A percentile compares a stretch with the other conserved stretches of the same genome.
Conservation (phyloP, 37 sponge, comb jelly and placozoan species). For the Spongia lamella region DNA sequence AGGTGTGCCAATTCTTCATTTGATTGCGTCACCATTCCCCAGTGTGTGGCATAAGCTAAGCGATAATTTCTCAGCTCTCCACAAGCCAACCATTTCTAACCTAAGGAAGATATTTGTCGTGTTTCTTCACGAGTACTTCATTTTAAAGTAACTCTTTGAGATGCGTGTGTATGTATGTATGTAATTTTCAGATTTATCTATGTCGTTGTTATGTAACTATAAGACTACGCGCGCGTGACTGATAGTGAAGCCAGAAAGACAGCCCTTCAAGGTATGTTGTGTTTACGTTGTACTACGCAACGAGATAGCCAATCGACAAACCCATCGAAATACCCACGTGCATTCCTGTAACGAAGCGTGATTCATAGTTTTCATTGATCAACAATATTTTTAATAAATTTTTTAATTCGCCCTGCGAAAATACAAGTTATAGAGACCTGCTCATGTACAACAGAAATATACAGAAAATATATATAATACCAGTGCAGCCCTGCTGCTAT, state of each 20-base stretch:
- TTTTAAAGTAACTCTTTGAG: slow-evolving; percentile 35
- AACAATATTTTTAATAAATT: too few relatives aligned
- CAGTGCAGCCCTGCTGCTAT: too few relatives aligned
- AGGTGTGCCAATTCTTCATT: slow-evolving; percentile 89
- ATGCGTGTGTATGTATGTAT: slow-evolving; percentile 6
- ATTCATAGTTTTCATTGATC: too few relatives aligned
- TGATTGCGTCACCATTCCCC: slow-evolving; percentile 87
- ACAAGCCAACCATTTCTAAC: slow-evolving; percentile 69
- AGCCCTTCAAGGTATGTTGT: too few relatives aligned
- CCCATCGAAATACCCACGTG: too few relatives aligned
- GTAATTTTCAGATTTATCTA: background rate
- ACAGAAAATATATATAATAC: too few relatives aligned
- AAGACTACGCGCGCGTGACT: background rate
- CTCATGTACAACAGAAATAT: too few relatives aligned
- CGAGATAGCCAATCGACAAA: too few relatives aligned
- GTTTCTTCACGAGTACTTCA: slow-evolving; percentile 85
- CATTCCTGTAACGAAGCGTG: too few relatives aligned
- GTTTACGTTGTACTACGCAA: too few relatives aligned
- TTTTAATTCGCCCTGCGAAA: too few relatives aligned
- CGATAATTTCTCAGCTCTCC: slow-evolving; percentile 71
- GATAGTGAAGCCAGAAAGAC: background rate
- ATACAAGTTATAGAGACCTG: too few relatives aligned
- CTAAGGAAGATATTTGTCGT: slow-evolving; percentile 77
- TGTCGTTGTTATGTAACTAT: background rate
- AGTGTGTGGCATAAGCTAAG: slow-evolving; percentile 77